Percentiles rank a stretch among this genome's conserved stretches.
Evolutionary conservation across 2,797 vertebrate species (phyloP).

Genomic region (Arctocebus calabarensis): DNA sequence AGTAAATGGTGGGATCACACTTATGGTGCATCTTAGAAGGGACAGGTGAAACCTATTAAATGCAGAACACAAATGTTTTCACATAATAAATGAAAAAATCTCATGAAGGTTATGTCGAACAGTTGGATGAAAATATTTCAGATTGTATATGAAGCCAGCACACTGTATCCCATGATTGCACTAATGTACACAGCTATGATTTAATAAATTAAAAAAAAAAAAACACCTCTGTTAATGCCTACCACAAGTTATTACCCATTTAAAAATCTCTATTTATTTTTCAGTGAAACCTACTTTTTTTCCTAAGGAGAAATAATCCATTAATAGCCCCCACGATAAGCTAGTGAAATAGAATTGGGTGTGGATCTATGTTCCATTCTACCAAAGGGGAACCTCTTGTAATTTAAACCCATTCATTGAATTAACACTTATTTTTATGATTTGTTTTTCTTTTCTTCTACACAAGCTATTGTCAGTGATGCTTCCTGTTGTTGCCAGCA

Average conservation of each 20-base stretch:
- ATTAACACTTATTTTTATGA: background rate
- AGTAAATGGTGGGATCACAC: too few relatives aligned
- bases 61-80: too few relatives aligned
- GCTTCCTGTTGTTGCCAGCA: background rate
- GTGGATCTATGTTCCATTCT: slow-evolving; percentile 13
- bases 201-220: too few relatives aligned
- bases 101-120: too few relatives aligned
- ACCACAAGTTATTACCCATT: background rate
- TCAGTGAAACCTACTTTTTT: slow-evolving; percentile 14
- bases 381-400: slow-evolving; percentile 21
- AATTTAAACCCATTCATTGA: slow-evolving; percentile 35
- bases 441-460: slow-evolving; percentile 12
- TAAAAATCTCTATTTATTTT: slow-evolving; percentile 33
- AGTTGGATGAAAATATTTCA: too few relatives aligned
- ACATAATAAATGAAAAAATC: too few relatives aligned
- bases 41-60: too few relatives aligned
- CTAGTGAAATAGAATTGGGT: background rate
- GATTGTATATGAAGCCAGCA: too few relatives aligned
- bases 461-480: background rate
- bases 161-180: too few relatives aligned
- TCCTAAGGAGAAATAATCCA: background rate
- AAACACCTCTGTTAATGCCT: background rate
- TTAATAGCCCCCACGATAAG: background rate
- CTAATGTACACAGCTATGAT: too few relatives aligned
- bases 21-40: too few relatives aligned